Percentiles rank a stretch among this genome's conserved stretches.
Conservation (phyloP, 2,797 vertebrate species). For the Australoheros facetus region DNA sequence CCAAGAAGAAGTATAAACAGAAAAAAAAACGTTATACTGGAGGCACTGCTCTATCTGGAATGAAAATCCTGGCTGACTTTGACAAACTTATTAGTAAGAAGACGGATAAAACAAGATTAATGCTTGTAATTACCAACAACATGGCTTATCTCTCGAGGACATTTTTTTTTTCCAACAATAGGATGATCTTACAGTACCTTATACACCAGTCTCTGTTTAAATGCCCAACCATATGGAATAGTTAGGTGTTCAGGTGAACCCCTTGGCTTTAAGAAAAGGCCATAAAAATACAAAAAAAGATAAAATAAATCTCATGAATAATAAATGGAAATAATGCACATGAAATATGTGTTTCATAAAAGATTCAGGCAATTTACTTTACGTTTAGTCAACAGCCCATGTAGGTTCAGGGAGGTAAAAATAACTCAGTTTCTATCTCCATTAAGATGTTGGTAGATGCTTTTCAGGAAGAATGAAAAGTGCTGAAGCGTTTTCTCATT, state of each 20-base stretch:
- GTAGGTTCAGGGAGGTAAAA: constrained; percentile 19
- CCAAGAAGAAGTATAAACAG: constrained; percentile 69
- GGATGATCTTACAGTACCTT: constrained; percentile 53
- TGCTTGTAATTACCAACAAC: constrained; percentile 77
- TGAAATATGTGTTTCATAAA: constrained; percentile 50
- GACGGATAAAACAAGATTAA: constrained; percentile 78
- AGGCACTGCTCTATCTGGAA: constrained; percentile 64
- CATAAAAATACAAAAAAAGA: not conserved
- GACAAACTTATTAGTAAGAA: constrained; percentile 79
- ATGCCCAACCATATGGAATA: constrained; percentile 1
- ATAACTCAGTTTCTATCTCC: constrained; percentile 4
- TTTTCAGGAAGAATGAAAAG: not conserved
- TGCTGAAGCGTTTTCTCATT: constrained; percentile 5
- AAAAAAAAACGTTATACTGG: constrained; percentile 38
- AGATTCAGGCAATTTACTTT: constrained; percentile 26
- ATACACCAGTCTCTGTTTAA: constrained; percentile 26
- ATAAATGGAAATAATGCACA: constrained; percentile 13
- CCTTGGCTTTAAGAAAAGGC: constrained; percentile 2
- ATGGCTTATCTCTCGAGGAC: constrained; percentile 68
- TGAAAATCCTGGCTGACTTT: constrained; percentile 76
- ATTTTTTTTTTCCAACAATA: constrained; percentile 53
- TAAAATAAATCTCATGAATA: constrained; percentile 6
- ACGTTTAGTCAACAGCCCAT: constrained; percentile 21
- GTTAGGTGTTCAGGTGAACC: not conserved
- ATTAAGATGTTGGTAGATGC: constrained; percentile 12